Base-by-base conservation (phyloP, 2,797 vertebrate species). In the Acanthurus tractus region DNA sequence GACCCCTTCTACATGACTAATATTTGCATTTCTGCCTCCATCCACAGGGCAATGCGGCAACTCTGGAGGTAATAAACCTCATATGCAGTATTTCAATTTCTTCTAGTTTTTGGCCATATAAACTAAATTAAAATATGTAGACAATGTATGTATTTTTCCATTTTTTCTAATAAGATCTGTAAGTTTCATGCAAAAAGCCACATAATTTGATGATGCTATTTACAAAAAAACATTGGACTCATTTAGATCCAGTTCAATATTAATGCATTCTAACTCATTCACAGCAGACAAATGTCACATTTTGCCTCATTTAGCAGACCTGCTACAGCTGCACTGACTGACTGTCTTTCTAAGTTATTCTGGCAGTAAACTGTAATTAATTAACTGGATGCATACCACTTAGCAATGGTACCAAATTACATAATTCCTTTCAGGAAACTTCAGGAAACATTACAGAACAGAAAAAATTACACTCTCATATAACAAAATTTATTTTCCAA, bases 61-160 rank as follows among this genome's bases (percentile, higher is more conserved):
- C 2, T 0, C 36, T 70, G 17, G 0, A 67, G 85, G 92, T 92
- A 88, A 71, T 78, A 49, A 65, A 68, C 7, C 3, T 1, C 8
- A 8, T 56, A 0, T 50, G 3, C 48, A 52, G 1, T 25, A 15
- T 61, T 67, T 67, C n/a, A 1, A 1, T 49, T 57, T 5, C 42
- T 56, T 20, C 53, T 4, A 44, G 34, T 8, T 17, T 17, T 34
- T 61, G 13, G 6, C 22, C 12, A 25, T 20, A 29, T 1, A 75
- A 3, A 38, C 12, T 2, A 17, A 63, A 55, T 20, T 0, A 14
- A 49, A 36, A 12, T 23, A 44, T 56, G 25, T 56, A 53, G 15
- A 17, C 7, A 34, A 34, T 34, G 29, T 34, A 34, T 34, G 29
- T 34, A 34, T 34, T 34, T 34, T 34, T 34, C 29, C 1, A 34